Base-by-base conservation (phyloP, 64 coral and sea anemone genomes). In the Hydrozoanthus tunicans region DNA sequence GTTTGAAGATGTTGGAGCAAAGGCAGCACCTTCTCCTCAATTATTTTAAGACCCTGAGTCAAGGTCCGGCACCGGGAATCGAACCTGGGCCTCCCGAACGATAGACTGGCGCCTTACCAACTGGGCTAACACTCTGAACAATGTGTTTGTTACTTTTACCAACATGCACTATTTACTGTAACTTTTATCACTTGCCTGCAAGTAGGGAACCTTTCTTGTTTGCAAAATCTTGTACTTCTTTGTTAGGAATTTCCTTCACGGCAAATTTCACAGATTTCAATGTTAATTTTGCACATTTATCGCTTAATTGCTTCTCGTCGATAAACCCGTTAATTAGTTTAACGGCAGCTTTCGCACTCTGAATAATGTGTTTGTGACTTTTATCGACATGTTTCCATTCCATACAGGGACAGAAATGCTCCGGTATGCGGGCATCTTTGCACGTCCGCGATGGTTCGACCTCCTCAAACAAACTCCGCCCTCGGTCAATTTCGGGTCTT, bases 341-440 rank as follows among this genome's bases (percentile, higher is more conserved):
- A 13, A 94, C 89, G 6, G 93, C 71, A 63, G 70, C 89, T 13
- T 77, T 32, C 3, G 86, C 93, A 24, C 81, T 63, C 2, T 78
- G 61, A 9, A 77, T 3, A 14, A 94, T 83, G 15, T 94, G 93
- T 25, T 82, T 77, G 55, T 94, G 89, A 11, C 17, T 24, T 17
- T 55, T 61, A 17, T 91, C 76, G 9, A 94, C 93, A 13, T 59
- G 53, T 43, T 76, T 83, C 89, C 89, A 94, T 11, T 94, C 32
- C n/a, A 94, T 59, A 53, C 93, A 94, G 5, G 89, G 56, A 52
- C 93, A 94, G 32, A 73, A 94, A 58, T 94, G 93, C 14, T 70
- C 58, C 6, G 89, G 89, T 13, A 84, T 94, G 4, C 80, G 27
- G 2, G 93, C 93, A 12, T 66, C 63, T 53, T 94, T 55, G 84